Evolutionary conservation across 2,888 invertebrate species (phyloP), one percentile per base, ranked within the genome.

Genomic region (Luperina testacea): DNA sequence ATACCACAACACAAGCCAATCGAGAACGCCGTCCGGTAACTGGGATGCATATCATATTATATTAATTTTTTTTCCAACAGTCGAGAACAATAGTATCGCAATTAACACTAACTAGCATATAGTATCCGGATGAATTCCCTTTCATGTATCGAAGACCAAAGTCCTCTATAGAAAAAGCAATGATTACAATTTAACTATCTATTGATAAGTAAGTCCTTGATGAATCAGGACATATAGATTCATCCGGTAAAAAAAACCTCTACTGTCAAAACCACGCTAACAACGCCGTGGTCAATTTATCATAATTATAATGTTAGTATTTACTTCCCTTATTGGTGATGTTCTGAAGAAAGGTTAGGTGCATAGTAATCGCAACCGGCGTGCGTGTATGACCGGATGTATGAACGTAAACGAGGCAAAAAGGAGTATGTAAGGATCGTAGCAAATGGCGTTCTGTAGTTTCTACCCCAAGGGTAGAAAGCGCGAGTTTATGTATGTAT

Each of bases 61-160:
- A 38, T 48, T 73, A 20, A 0, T 51, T 61, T 9, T 4, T 4
- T 42, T 64, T 45, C 24, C 38, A 48, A 24, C n/a, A 32, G 48
- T 78, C 53, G 27, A 70, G 13, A 20, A 65, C 20, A 70, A 51
- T 20, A 4, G 7, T 53, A 72, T 69, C 51, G 13, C 13, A 61
- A 77, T 67, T 71, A 38, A 59, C 45, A 65, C 32, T 51, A 75
- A 75, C 75, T 53, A 68, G 38, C 20, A 32, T 32, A 32, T 32
- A 32, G 32, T 32, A 32, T 32, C 32, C 24, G 45, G 61, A 61
- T 78, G 57, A 53, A 53, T 24, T 24, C 11, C 0, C 15, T 67
- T 80, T 80, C 11, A 63, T 11, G 4, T 38, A 69, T 61, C 61
- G 27, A 38, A 17, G 17, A 45, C 8, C 15, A 68, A 61, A 42